Percentiles rank a stretch among this genome's conserved stretches.
phyloP scores from a whole-genome alignment of 35 echinoderm and acorn worm species.

The Amphiura filiformis region DNA sequence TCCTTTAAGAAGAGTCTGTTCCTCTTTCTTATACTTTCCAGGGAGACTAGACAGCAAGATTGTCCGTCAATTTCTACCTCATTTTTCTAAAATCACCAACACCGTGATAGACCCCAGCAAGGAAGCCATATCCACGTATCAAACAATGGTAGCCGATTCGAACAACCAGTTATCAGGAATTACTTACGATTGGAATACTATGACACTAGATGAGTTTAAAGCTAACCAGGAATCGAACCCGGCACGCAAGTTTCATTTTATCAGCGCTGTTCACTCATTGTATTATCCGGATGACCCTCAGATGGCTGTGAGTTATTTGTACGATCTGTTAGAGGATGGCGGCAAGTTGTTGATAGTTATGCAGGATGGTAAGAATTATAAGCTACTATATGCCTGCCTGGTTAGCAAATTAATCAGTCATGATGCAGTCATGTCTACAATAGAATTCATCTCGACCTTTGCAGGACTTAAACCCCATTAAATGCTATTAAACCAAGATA shows the following conservation, averaged over 20 bases:
- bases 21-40: not conserved
- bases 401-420: too few species aligned
- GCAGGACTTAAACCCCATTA: too few species aligned
- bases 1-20: too few species aligned
- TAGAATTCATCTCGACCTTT: too few species aligned
- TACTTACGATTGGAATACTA: constrained; percentile 15
- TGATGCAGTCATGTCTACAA: too few species aligned
- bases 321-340: constrained; percentile 26
- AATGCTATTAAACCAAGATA: too few species aligned
- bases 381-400: too few species aligned
- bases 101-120: constrained; percentile 25
- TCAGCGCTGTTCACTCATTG: constrained; percentile 45
- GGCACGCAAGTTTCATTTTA: constrained; percentile 47
- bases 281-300: constrained; percentile 22
- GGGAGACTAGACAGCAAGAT: not conserved
- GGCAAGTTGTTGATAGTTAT: constrained; percentile 15
- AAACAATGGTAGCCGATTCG: constrained; percentile 1
- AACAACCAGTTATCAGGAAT: constrained; percentile 3
- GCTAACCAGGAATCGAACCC: not conserved
- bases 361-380: constrained; percentile 33
- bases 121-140: constrained; percentile 11
- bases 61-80: not conserved
- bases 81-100: constrained; percentile 3
- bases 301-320: constrained; percentile 25
- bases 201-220: constrained; percentile 5